Conservation (phyloP, 1,140 invertebrate species). For the Dendroctonus ponderosae region DNA sequence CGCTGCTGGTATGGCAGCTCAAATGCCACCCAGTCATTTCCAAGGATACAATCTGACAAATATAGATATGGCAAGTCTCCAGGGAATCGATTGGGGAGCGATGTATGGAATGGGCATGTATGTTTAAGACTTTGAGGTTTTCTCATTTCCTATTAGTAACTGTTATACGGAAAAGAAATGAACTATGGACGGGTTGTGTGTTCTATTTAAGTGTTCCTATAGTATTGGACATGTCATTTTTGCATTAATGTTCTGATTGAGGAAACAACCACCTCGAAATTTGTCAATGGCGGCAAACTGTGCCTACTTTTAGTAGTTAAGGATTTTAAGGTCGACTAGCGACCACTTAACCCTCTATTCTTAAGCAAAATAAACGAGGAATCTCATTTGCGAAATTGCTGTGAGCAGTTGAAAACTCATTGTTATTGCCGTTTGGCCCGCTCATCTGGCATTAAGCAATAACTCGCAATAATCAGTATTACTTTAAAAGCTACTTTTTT, state of each 20-base stretch:
- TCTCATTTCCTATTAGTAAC: slow-evolving; percentile 17
- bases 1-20: slow-evolving; percentile 56
- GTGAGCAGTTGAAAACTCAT: slow-evolving; percentile 34
- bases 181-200: slow-evolving; percentile 13
- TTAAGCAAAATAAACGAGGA: slow-evolving; percentile 21
- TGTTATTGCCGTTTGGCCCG: slow-evolving; percentile 35
- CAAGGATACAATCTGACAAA: slow-evolving; percentile 81
- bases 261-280: not conserved
- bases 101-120: slow-evolving; percentile 92
- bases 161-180: slow-evolving; percentile 15
- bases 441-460: slow-evolving; percentile 51
- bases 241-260: too few relatives aligned
- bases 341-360: slow-evolving; percentile 16
- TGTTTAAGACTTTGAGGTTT: slow-evolving; percentile 55
- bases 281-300: slow-evolving; percentile 43
- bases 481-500: slow-evolving; percentile 27
- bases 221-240: not conserved
- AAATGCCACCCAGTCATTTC: slow-evolving; percentile 66
- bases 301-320: slow-evolving; percentile 38
- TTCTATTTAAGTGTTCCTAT: slow-evolving; percentile 16
- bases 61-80: slow-evolving; percentile 88
- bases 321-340: slow-evolving; percentile 16
- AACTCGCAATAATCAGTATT: slow-evolving; percentile 54
- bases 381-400: slow-evolving; percentile 39
- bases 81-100: slow-evolving; percentile 84